Percentiles rank a stretch among this genome's conserved stretches.
Evolutionary conservation across 2,888 invertebrate genomes (phyloP).

Genomic region (Steinernema scapterisci): DNA sequence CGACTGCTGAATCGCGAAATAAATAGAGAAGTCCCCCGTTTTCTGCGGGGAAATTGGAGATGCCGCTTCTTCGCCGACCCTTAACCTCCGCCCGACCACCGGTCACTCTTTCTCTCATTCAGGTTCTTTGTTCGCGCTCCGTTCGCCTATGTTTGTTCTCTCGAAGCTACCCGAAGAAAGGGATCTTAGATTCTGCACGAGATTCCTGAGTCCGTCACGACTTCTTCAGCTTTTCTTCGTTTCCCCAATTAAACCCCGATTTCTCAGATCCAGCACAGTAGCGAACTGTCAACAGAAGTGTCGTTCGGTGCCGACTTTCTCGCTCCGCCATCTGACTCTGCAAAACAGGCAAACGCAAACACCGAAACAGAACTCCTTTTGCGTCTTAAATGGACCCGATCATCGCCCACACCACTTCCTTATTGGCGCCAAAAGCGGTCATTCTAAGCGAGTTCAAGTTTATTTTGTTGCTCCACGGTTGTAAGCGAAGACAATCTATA

Average conservation of each 20-base stretch:
- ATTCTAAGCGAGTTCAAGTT: too few relatives aligned
- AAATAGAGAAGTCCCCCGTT: neutral
- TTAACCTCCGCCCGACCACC: neutral
- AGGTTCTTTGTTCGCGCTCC: neutral
- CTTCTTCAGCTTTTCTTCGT: neutral
- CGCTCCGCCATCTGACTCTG: neutral
- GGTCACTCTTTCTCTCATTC: neutral
- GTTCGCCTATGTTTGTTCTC: neutral
- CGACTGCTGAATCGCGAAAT: neutral
- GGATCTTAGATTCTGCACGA: neutral
- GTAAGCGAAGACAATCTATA: neutral
- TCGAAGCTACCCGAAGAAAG: neutral
- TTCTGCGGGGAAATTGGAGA: neutral
- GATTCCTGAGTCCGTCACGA: constrained; percentile 14
- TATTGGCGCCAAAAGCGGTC: neutral
- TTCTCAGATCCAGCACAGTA: neutral
- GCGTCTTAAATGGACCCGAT: constrained; percentile 10
- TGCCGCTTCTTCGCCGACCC: neutral
- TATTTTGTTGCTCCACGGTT: neutral
- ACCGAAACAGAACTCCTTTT: constrained; percentile 9
- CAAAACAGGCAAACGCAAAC: constrained; percentile 19
- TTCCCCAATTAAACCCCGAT: neutral
- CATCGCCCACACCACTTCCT: neutral
- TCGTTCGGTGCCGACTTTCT: constrained; percentile 14
- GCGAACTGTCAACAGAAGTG: constrained; percentile 14